Conservation (phyloP, 2,888 invertebrate species). For the Heterodera filipjevi region DNA sequence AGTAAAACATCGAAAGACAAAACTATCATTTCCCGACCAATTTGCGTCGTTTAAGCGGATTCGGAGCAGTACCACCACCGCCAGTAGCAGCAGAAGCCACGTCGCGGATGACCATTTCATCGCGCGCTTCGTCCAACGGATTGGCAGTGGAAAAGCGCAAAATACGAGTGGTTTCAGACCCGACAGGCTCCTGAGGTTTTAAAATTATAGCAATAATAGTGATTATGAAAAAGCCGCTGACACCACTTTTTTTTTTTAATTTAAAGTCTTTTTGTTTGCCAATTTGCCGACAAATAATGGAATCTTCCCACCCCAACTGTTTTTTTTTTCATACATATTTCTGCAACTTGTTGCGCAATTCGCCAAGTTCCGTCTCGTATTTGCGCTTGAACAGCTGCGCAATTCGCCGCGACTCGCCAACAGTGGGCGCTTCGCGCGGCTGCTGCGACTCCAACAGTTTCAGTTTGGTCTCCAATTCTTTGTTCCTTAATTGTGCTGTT, state of each 20-base stretch:
- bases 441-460: slow-evolving; percentile 21
- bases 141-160: slow-evolving; percentile 29
- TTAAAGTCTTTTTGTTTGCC: neutral
- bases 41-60: slow-evolving; percentile 31
- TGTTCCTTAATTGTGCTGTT: slow-evolving; percentile 25
- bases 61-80: neutral
- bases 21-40: slow-evolving; percentile 1
- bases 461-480: slow-evolving; percentile 19
- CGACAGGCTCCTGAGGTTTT: neutral
- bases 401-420: slow-evolving; percentile 29
- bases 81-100: slow-evolving; percentile 26
- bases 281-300: too few species aligned
- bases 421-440: slow-evolving; percentile 11
- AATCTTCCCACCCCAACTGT: too few species aligned
- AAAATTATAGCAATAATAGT: neutral
- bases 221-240: too few species aligned
- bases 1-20: neutral
- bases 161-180: slow-evolving; percentile 34
- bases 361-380: slow-evolving; percentile 28
- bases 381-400: slow-evolving; percentile 34
- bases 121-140: slow-evolving; percentile 37
- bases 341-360: slow-evolving; percentile 26
- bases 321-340: slow-evolving; percentile 22
- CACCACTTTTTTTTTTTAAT: too few species aligned
- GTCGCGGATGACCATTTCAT: slow-evolving; percentile 31